Percentiles rank a stretch among this genome's conserved stretches.
phyloP scores from a whole-genome alignment of 2,113 vertebrate species.

The Ceratotherium simum region DNA sequence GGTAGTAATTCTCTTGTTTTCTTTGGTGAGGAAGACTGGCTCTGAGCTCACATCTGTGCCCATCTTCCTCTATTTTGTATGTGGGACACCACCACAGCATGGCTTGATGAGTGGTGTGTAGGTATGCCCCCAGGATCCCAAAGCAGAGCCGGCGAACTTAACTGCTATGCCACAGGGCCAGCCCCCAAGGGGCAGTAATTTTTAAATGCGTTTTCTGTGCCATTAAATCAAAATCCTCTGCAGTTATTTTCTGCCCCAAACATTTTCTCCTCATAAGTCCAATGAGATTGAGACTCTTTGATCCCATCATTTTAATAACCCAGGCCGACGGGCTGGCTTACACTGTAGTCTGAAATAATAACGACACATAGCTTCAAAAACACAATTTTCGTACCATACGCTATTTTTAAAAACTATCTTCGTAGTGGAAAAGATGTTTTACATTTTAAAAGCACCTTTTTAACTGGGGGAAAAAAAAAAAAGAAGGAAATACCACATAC shows the following conservation, averaged over 20 bases:
- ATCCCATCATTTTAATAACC: constrained; percentile 56
- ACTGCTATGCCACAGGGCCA: no score
- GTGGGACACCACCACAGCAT: no score
- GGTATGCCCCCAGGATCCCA: no score
- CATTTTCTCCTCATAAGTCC: background rate
- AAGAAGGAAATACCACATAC: background rate
- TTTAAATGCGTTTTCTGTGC: constrained; percentile 47
- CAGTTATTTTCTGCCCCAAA: constrained; percentile 46
- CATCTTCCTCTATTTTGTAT: no score
- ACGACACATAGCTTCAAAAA: background rate
- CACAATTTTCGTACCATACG: background rate
- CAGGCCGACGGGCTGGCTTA: background rate
- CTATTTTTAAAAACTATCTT: constrained; percentile 49
- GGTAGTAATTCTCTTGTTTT: background rate
- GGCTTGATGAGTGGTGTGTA: no score
- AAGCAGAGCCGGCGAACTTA: no score
- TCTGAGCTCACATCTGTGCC: no score
- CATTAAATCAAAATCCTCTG: constrained; percentile 24
- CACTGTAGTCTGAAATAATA: background rate
- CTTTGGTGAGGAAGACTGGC: no score
- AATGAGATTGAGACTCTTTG: constrained; percentile 38
- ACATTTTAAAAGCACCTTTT: constrained; percentile 68
- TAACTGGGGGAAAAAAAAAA: background rate
- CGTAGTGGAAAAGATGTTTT: constrained; percentile 59
- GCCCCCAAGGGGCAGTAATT: background rate